Evolutionary conservation across 2,113 vertebrate genomes (phyloP).

Genomic region (Cryptoleucopteryx plumbea): DNA sequence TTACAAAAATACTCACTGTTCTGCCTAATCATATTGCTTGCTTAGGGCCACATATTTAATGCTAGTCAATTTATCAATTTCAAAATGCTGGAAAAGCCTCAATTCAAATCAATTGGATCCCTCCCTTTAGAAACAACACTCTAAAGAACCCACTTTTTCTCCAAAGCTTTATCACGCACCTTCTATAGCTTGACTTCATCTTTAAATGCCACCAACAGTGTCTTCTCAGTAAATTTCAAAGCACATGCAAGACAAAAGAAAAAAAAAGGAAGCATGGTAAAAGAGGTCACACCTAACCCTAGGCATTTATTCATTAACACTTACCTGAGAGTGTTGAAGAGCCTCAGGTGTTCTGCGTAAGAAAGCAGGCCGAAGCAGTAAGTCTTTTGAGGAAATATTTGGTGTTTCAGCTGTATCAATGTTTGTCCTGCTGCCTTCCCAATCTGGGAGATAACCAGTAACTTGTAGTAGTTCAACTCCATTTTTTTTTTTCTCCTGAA

Average conservation of each 20-base stretch:
- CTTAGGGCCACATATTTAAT: neutral
- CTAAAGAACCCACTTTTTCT: neutral
- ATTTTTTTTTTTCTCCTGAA: neutral
- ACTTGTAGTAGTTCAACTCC: neutral
- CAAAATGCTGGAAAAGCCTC: neutral
- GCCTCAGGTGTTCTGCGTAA: neutral
- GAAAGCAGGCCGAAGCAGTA: neutral
- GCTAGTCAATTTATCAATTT: neutral
- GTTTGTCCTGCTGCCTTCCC: neutral
- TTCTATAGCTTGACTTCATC: neutral
- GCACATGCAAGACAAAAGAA: fast-evolving
- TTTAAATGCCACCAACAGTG: neutral
- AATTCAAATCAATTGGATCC: fast-evolving
- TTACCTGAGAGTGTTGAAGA: neutral
- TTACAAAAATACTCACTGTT: neutral
- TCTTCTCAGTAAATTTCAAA: neutral
- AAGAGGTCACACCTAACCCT: neutral
- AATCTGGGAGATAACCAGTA: neutral
- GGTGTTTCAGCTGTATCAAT: neutral
- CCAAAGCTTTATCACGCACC: neutral
- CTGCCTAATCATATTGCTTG: neutral
- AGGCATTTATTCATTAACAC: neutral
- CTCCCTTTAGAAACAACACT: neutral
- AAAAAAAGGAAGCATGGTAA: fast-evolving
- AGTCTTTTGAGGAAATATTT: neutral